These are phyloP conservation scores for Hemichromis elongatus DNA, from an alignment of 2,113 vertebrate species.

Conservation along the genomic window DNA sequence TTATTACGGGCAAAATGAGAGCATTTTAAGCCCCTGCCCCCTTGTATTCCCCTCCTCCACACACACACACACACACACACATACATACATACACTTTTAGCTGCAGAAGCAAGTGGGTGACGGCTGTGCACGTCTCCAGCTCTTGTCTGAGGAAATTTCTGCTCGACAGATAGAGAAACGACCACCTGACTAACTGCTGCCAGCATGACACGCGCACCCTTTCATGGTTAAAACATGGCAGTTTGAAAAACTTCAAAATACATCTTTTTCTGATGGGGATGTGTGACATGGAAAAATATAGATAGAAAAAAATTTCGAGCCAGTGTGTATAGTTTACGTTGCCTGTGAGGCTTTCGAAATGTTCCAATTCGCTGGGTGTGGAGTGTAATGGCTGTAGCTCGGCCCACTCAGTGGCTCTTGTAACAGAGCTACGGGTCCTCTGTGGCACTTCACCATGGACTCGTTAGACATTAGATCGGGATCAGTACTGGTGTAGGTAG, in stretches of 20 bases:
- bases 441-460: not conserved
- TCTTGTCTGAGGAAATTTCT: slow-evolving; percentile 44
- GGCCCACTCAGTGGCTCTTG: slow-evolving; percentile 21
- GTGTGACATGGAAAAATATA: slow-evolving; percentile 65
- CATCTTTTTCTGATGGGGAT: slow-evolving; percentile 37
- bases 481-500: slow-evolving; percentile 94
- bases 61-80: not conserved
- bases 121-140: slow-evolving; percentile 57
- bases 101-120: slow-evolving; percentile 56
- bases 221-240: slow-evolving; percentile 55
- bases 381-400: slow-evolving; percentile 18
- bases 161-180: slow-evolving; percentile 49
- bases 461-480: not conserved
- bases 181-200: slow-evolving; percentile 40
- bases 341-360: slow-evolving; percentile 31
- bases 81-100: slow-evolving; percentile 4
- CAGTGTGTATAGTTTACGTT: slow-evolving; percentile 52
- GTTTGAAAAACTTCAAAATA: slow-evolving; percentile 59
- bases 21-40: slow-evolving; percentile 30
- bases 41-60: not conserved
- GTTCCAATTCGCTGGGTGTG: slow-evolving; percentile 47
- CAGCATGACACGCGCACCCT: slow-evolving; percentile 50
- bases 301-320: slow-evolving; percentile 58
- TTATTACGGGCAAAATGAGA: slow-evolving; percentile 55
- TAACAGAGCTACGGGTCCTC: slow-evolving; percentile 24